These are phyloP conservation scores for Pyralis farinalis DNA, from an alignment of 2,888 invertebrate species.

Conservation along the genomic window DNA sequence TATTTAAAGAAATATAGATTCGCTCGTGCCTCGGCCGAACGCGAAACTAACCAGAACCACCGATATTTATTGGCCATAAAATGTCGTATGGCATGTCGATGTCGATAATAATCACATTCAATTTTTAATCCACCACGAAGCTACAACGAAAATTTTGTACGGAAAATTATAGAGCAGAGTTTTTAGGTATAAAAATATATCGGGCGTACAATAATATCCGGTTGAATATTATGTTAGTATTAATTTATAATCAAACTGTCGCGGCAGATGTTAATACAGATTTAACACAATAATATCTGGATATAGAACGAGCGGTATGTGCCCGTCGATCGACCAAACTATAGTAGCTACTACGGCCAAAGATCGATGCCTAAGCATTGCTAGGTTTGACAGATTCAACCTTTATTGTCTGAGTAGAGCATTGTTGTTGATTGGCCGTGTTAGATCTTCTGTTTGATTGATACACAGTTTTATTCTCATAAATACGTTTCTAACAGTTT, in stretches of 20 bases:
- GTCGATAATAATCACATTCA: slow-evolving; percentile 45
- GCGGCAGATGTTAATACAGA: slow-evolving; percentile 55
- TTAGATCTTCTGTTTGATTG: no score
- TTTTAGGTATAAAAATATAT: slow-evolving; percentile 45
- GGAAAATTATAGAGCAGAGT: slow-evolving; percentile 35
- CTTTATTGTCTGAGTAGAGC: no score
- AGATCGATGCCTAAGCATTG: no score
- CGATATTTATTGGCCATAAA: slow-evolving; percentile 74
- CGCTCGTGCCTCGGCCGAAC: slow-evolving; percentile 35
- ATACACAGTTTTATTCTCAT: no score
- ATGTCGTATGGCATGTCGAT: slow-evolving; percentile 35
- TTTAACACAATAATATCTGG: slow-evolving; percentile 40
- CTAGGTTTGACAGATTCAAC: no score
- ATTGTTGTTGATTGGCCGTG: no score
- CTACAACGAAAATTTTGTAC: slow-evolving; percentile 36
- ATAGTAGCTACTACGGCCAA: no score
- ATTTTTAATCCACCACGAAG: slow-evolving; percentile 32
- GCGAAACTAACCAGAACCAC: slow-evolving; percentile 50
- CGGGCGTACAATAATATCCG: slow-evolving; percentile 62
- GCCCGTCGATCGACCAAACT: not conserved
- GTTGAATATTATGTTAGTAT: slow-evolving; percentile 47
- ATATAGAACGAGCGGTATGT: not conserved
- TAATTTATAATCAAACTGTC: slow-evolving; percentile 56
- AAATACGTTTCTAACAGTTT: no score
- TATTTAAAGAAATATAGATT: no score